phyloP scores from a whole-genome alignment of 2,888 invertebrate species.

The Caenorhabditis afra region DNA sequence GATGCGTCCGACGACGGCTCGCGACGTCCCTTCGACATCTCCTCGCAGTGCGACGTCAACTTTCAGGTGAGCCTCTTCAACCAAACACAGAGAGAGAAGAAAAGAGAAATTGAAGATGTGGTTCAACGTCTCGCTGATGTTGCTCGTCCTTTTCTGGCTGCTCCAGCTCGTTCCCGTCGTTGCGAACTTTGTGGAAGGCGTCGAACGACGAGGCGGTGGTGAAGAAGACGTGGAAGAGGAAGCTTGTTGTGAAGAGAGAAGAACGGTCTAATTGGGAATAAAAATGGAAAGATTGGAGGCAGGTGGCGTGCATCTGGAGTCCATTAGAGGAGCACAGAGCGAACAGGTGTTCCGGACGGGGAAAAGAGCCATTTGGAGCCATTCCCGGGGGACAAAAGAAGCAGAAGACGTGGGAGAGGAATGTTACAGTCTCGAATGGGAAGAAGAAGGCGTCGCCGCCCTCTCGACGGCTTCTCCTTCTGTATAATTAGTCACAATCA shows the following conservation, averaged over 20 bases:
- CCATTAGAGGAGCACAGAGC: neutral
- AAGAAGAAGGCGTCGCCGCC: constrained; percentile 6
- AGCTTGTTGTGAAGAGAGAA: too few species aligned
- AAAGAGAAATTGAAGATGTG: too few species aligned
- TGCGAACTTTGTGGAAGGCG: constrained; percentile 39
- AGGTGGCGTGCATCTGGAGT: neutral
- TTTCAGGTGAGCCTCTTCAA: constrained; percentile 19
- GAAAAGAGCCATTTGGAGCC: too few species aligned
- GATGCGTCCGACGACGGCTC: neutral
- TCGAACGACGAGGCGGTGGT: constrained; percentile 23
- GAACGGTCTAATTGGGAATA: too few species aligned
- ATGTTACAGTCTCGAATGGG: neutral
- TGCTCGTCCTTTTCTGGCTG: constrained; percentile 10
- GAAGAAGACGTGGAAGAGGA: too few species aligned
- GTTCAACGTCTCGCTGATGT: neutral
- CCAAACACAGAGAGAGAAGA: too few species aligned
- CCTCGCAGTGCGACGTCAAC: constrained; percentile 1
- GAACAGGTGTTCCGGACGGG: constrained; percentile 10
- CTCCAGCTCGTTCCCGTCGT: constrained; percentile 13
- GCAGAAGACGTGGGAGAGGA: neutral
- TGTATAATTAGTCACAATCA: constrained; percentile 57
- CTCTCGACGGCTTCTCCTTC: constrained; percentile 7
- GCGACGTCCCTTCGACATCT: constrained; percentile 22
- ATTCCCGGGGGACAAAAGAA: constrained; percentile 4
- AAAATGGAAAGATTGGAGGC: neutral